Evolutionary conservation across 2,113 vertebrate genomes (phyloP).

Genomic region (Andinoacara biseriatus): DNA sequence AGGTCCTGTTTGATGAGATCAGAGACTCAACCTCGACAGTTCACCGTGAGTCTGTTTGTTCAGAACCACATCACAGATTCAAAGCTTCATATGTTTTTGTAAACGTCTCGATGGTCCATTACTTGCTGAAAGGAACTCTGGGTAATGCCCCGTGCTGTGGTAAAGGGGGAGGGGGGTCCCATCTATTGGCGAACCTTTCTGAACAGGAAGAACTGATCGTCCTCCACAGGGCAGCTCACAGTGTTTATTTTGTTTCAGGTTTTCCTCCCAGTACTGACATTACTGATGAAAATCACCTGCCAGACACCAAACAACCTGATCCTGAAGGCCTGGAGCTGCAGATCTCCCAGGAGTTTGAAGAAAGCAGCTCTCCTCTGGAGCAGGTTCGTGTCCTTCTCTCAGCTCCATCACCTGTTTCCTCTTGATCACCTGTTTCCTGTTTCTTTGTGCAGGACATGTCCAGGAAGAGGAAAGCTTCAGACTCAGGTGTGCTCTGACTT

Average conservation of each 20-base stretch:
- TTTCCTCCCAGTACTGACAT: not conserved
- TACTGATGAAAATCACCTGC: not conserved
- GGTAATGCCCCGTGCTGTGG: not conserved
- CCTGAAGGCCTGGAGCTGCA: not conserved
- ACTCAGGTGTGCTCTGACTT: slow-evolving; percentile 50
- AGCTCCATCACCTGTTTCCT: not conserved
- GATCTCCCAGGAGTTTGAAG: not conserved
- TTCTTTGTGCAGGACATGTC: not conserved
- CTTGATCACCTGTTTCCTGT: not conserved
- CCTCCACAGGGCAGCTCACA: not conserved
- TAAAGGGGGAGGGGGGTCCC: not conserved
- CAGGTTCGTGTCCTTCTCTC: not conserved
- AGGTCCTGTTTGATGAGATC: slow-evolving; percentile 61
- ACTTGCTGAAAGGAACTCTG: not conserved
- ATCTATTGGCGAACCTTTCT: not conserved
- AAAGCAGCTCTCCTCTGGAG: not conserved
- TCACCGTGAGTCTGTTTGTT: not conserved
- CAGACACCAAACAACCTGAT: not conserved
- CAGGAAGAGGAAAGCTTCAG: slow-evolving; percentile 36
- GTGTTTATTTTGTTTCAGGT: not conserved
- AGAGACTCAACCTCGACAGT: not conserved
- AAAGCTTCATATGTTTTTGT: not conserved
- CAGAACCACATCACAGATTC: not conserved
- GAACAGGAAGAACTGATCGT: not conserved
- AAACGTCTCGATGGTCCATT: not conserved